Evolutionary conservation across 1,140 invertebrate genomes (phyloP).

Genomic region (Pseudoatta argentina): DNA sequence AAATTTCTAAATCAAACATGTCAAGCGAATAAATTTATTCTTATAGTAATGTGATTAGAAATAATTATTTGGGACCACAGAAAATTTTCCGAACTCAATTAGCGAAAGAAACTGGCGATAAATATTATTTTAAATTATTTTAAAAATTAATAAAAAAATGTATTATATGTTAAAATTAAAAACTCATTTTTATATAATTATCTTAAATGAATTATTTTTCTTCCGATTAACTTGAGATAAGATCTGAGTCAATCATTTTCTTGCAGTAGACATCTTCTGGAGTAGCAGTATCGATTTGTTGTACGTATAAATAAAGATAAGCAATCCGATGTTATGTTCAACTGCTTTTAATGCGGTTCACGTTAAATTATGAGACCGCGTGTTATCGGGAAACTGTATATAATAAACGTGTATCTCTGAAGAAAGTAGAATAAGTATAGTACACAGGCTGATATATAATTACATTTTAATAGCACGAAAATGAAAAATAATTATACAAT

Average conservation of each 20-base stretch:
- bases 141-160: constrained; percentile 14
- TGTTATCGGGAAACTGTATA: not conserved
- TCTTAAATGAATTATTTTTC: not conserved
- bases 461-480: constrained; percentile 6
- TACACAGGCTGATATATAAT: not conserved
- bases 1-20: not conserved
- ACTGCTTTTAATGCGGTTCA: not conserved
- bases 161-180: not conserved
- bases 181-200: not conserved
- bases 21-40: not conserved
- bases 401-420: not conserved
- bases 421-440: constrained; percentile 18
- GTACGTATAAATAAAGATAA: constrained; percentile 71
- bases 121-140: not conserved
- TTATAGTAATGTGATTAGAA: not conserved
- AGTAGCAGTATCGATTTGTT: constrained; percentile 73
- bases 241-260: not conserved
- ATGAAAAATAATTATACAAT: constrained; percentile 22
- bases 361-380: constrained; percentile 14
- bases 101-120: not conserved
- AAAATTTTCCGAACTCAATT: not conserved
- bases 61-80: not conserved
- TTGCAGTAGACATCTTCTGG: constrained; percentile 2
- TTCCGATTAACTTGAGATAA: not conserved
- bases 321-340: constrained; percentile 5